Evolutionary conservation across 2,888 invertebrate genomes (phyloP).

Genomic region (Drymonia ruficornis): DNA sequence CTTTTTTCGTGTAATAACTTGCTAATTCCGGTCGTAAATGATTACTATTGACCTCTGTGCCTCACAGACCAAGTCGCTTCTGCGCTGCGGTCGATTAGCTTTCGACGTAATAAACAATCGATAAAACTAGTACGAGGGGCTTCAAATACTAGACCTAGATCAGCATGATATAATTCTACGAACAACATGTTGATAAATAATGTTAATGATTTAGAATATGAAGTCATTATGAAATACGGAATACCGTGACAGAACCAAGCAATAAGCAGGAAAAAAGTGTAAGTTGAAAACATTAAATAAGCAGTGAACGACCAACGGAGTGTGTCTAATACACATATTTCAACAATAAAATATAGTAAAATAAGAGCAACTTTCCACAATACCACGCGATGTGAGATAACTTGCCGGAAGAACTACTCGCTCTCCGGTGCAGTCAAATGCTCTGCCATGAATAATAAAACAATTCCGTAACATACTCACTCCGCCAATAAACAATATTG

Average conservation of each 20-base stretch:
- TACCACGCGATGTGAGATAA: constrained; percentile 36
- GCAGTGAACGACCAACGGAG: constrained; percentile 33
- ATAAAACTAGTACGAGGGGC: not conserved
- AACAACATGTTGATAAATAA: not conserved
- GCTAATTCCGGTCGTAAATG: not conserved
- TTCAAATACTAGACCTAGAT: not conserved
- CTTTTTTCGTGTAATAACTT: too few species aligned
- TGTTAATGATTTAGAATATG: constrained; percentile 1
- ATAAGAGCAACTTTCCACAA: constrained; percentile 50
- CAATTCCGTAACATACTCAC: constrained; percentile 29
- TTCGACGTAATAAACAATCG: not conserved
- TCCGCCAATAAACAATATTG: constrained; percentile 2
- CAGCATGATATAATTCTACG: constrained; percentile 5
- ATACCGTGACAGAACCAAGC: constrained; percentile 14
- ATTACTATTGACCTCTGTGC: not conserved
- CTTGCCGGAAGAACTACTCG: constrained; percentile 44
- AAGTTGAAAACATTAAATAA: constrained; percentile 31
- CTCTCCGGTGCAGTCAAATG: constrained; percentile 43
- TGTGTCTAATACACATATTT: constrained; percentile 38
- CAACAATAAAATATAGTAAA: constrained; percentile 42
- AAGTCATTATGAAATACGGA: not conserved
- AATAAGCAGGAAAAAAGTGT: constrained; percentile 25
- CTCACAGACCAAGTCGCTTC: not conserved
- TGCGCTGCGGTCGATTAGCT: not conserved
- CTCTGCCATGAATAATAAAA: constrained; percentile 47